Evolutionary conservation across 2,888 invertebrate genomes (phyloP), one percentile per base, ranked within the genome.

Genomic region (Clostera curtula): DNA sequence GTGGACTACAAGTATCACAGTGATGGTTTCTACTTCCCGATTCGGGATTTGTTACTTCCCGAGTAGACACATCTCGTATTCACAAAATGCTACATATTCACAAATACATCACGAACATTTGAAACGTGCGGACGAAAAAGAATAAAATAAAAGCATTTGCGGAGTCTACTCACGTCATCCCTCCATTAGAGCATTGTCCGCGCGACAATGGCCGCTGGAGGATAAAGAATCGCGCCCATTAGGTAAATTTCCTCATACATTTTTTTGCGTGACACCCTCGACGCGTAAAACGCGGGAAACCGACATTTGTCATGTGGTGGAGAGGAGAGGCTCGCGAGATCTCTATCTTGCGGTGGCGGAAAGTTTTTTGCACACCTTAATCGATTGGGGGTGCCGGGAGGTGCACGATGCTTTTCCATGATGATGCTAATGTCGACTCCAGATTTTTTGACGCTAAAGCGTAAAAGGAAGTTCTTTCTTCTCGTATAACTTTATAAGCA

Each of bases 211-310:
- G 82, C 7, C 64, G 63, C 62, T 64, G 50, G 69, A 68, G 68
- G 65, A 76, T 82, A 83, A 83, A 80, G 79, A 80, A 83, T 83
- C 69, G 82, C 57, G 51, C 65, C 80, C 80, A 83, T 83, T 83
- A 83, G 82, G 82, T 79, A 83, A 83, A 83, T 83, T 83, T 83
- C 76, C 82, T 80, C 75, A 79, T 80, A 74, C 80, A 79, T 80
- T 83, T 82, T 75, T 82, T 82, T 74, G 70, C 72, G 75, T 67
- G 75, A 77, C 79, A 71, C 82, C 75, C 79, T 71, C 69, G 63
- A 51, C 58, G 59, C 43, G 68, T 70, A 71, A 72, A 73, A 72
- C 70, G 62, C 56, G 62, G 65, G 62, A 65, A 63, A 61, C 48
- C 58, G 53, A 59, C 72, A 82, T 83, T 74, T 74, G 72, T 82